phyloP scores from a whole-genome alignment of 2,797 vertebrate species.

The Halcyon leucocephala region DNA sequence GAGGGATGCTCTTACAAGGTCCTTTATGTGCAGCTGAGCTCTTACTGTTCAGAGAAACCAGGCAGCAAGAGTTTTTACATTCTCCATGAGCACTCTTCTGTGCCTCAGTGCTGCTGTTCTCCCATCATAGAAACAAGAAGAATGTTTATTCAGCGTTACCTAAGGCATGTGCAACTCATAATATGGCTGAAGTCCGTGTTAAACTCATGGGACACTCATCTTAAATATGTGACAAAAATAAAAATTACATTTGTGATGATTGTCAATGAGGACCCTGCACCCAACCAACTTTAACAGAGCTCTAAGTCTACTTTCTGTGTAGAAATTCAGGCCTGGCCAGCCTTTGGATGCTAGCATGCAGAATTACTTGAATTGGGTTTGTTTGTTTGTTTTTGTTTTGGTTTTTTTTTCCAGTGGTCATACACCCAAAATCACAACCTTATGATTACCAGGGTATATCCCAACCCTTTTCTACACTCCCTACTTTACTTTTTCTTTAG shows the following conservation, averaged over 20 bases:
- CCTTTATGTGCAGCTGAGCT: neutral
- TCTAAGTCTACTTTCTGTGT: neutral
- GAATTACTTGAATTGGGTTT: neutral
- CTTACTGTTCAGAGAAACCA: neutral
- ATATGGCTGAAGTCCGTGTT: neutral
- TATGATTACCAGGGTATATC: neutral
- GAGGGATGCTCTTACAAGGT: neutral
- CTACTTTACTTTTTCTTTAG: neutral
- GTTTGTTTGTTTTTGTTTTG: too few relatives aligned
- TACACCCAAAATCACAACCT: neutral
- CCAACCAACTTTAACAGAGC: neutral
- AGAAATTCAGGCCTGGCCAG: neutral
- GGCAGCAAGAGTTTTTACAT: neutral
- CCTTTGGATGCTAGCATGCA: neutral
- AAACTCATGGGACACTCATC: accelerated
- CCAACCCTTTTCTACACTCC: neutral
- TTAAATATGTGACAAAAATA: neutral
- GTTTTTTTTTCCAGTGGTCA: too few relatives aligned
- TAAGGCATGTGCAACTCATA: neutral
- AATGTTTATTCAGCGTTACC: neutral
- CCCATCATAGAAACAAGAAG: neutral
- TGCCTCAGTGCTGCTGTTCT: neutral
- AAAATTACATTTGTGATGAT: neutral
- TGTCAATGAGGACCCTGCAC: neutral
- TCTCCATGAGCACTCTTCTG: neutral